phyloP scores from a whole-genome alignment of 2,113 vertebrate species.

The Aphelocoma coerulescens region DNA sequence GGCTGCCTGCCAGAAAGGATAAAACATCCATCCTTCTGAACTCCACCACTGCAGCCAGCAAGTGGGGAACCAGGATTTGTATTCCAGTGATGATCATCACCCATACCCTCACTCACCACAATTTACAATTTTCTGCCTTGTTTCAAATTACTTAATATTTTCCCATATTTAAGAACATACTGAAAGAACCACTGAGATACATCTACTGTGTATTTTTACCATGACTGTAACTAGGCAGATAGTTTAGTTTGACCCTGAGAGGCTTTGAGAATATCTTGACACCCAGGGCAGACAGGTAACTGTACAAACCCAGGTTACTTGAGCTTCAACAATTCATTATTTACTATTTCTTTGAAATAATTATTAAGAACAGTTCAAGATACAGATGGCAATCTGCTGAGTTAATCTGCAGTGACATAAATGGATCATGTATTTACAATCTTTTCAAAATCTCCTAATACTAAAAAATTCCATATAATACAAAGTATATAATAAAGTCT shows the following conservation, averaged over 20 bases:
- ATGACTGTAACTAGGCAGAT: neutral
- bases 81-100: neutral
- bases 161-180: neutral
- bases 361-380: neutral
- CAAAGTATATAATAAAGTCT: neutral
- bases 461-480: neutral
- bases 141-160: neutral
- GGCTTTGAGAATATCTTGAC: neutral
- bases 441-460: neutral
- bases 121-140: neutral
- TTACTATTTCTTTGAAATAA: neutral
- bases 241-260: neutral
- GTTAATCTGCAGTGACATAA: neutral
- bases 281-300: neutral
- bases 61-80: neutral
- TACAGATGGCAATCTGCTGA: neutral
- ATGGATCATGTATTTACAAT: neutral
- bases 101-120: neutral
- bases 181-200: neutral
- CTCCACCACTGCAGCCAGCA: neutral
- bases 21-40: neutral
- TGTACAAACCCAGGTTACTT: neutral
- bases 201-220: neutral
- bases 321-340: neutral
- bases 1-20: conserved; percentile 39